A percentile compares a stretch with the other conserved stretches of the same genome.
Evolutionary conservation across 2,113 vertebrate species (phyloP).

Genomic region (Leptobrachium leishanense): DNA sequence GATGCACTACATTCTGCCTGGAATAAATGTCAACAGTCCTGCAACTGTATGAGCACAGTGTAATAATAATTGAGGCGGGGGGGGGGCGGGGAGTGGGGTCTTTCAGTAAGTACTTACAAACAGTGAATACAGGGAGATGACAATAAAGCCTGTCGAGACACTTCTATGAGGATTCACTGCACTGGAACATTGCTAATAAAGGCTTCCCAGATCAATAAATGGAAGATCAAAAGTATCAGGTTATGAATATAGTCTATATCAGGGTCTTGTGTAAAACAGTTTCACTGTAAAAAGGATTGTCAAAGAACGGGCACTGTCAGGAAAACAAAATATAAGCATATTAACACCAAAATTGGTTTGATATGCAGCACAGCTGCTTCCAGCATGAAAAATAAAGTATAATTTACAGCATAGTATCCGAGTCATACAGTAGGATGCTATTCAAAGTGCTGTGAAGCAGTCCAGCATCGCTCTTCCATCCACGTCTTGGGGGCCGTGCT

Average conservation of each 20-base stretch:
- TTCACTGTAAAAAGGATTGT: slow-evolving; percentile 15
- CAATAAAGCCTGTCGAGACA: too few species aligned
- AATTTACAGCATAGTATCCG: neutral
- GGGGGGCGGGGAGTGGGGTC: too few species aligned
- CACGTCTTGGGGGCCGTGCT: neutral
- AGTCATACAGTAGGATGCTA: neutral
- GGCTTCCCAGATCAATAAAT: too few species aligned
- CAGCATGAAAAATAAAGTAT: neutral
- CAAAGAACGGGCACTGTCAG: neutral
- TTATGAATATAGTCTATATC: neutral
- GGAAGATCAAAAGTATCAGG: too few species aligned
- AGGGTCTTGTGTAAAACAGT: neutral
- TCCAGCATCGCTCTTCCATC: neutral
- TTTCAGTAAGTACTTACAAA: too few species aligned
- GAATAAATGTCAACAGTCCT: too few species aligned
- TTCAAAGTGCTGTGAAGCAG: neutral
- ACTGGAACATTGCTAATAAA: too few species aligned
- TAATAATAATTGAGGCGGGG: too few species aligned
- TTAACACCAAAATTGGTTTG: neutral
- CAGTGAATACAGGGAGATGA: too few species aligned
- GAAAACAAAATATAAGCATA: neutral
- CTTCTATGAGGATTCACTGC: too few species aligned
- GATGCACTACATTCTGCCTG: too few species aligned
- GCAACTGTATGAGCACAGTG: too few species aligned
- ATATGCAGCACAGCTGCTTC: neutral